These are phyloP conservation scores for Sebastes cheni DNA, from an alignment of 2,797 vertebrate genomes.

Conservation along the genomic window DNA sequence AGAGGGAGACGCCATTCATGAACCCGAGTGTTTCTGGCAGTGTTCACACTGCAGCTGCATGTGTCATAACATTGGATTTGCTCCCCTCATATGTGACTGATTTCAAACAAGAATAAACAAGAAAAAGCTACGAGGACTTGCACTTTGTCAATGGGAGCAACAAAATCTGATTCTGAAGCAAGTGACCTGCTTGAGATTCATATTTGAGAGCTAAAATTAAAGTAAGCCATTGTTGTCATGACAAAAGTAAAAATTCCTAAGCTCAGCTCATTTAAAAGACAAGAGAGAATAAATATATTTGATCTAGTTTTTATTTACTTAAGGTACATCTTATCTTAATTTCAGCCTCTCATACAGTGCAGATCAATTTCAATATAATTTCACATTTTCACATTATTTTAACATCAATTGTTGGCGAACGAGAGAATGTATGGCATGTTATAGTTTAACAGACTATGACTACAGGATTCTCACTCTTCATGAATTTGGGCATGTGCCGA, in stretches of 20 bases:
- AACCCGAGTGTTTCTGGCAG: background rate
- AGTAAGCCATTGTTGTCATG: background rate
- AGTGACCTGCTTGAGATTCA: background rate
- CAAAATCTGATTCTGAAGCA: background rate
- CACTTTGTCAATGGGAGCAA: background rate
- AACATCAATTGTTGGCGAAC: background rate
- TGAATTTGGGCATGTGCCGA: background rate
- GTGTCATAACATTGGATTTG: background rate
- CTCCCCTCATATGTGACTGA: background rate
- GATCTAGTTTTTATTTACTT: background rate
- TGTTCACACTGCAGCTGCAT: background rate
- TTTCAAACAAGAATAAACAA: too few species aligned
- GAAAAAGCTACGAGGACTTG: background rate
- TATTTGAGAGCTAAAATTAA: background rate
- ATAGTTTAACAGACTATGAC: too few species aligned
- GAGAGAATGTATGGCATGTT: background rate
- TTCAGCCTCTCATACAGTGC: background rate
- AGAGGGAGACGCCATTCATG: conserved; percentile 31
- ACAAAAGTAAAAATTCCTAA: background rate
- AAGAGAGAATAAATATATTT: background rate
- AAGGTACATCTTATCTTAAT: background rate
- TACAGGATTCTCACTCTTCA: background rate
- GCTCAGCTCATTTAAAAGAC: background rate
- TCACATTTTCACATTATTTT: background rate
- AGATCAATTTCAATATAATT: background rate